Base-by-base conservation (phyloP, 2,888 invertebrate species). In the Candidula unifasciata region DNA sequence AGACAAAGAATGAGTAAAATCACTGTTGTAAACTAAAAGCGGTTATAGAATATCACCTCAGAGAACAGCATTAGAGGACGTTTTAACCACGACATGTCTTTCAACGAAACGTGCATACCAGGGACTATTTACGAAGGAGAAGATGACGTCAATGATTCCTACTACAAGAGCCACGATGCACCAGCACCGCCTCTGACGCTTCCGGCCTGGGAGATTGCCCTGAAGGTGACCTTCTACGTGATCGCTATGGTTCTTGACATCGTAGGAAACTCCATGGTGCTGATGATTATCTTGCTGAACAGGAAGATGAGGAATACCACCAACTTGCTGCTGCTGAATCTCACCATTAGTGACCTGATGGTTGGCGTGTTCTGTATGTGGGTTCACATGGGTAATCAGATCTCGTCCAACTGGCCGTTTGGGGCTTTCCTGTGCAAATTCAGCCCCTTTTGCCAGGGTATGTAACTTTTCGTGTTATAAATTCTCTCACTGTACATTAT, bases 291-390 rank as follows among this genome's bases (percentile, higher is more conserved):
- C n/a, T 79, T 86, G 10, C 82, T 89, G 10, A 91, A 90, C 84
- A 88, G 88, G 69, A 85, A 88, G 27, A 91, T 92, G 91, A 84
- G 90, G 66, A 89, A 89, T 1, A 88, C 91, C 0, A 91, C 91
- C 35, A 91, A 91, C 82, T 83, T 90, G 71, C 88, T 92, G 52
- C 89, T 92, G 16, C 81, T 91, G 69, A 92, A 93, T 79, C 87
- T 92, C 73, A 92, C 92, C 0, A 79, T 91, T 13, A 90, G 91
- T 30, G 92, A 92, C 82, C 81, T 92, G 13, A 87, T 92, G 89
- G 91, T 93, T 10, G 92, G 90, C 0, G 73, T 85, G 0, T 90
- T 91, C 85, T 92, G 91, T 82, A 92, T 93, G 92, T 92, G 92
- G 92, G 89, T 92, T 0, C 92, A 92, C 77, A 88, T 91, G 10